phyloP scores from a whole-genome alignment of 30 jellyfish, hydroid and myxozoan genomes.

The Sanderia malayensis region DNA sequence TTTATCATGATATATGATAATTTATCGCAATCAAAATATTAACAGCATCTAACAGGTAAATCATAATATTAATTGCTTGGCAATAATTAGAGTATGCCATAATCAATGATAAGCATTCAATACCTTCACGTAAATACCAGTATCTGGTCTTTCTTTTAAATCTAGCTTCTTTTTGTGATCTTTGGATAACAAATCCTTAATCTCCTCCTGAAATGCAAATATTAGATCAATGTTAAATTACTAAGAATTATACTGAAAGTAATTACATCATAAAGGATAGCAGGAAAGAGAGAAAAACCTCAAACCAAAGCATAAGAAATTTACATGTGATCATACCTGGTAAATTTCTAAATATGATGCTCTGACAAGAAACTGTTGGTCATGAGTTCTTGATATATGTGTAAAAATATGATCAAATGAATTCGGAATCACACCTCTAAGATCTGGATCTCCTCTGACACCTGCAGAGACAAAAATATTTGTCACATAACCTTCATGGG shows the following conservation, averaged over 20 bases:
- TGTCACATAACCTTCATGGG: neutral
- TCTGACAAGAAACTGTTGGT: slow-evolving; percentile 82
- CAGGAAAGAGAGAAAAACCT: no score
- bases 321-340: slow-evolving; percentile 57
- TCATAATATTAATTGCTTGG: no score
- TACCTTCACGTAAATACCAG: slow-evolving; percentile 96
- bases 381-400: slow-evolving; percentile 85
- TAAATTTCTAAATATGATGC: slow-evolving; percentile 89
- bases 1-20: no score
- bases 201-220: slow-evolving; percentile 96
- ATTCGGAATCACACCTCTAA: slow-evolving; percentile 87
- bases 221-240: no score
- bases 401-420: slow-evolving; percentile 91
- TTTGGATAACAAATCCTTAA: slow-evolving; percentile 82
- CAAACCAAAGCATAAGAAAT: no score
- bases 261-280: no score
- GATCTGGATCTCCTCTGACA: slow-evolving; percentile 75
- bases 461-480: slow-evolving; percentile 41
- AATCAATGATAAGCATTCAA: no score
- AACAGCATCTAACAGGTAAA: no score
- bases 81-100: no score
- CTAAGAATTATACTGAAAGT: no score
- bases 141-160: slow-evolving; percentile 94
- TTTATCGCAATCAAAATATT: no score
- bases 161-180: slow-evolving; percentile 88